Evolutionary conservation across 2,888 invertebrate species (phyloP), one percentile per base, ranked within the genome.

Genomic region (Polia nebulosa): DNA sequence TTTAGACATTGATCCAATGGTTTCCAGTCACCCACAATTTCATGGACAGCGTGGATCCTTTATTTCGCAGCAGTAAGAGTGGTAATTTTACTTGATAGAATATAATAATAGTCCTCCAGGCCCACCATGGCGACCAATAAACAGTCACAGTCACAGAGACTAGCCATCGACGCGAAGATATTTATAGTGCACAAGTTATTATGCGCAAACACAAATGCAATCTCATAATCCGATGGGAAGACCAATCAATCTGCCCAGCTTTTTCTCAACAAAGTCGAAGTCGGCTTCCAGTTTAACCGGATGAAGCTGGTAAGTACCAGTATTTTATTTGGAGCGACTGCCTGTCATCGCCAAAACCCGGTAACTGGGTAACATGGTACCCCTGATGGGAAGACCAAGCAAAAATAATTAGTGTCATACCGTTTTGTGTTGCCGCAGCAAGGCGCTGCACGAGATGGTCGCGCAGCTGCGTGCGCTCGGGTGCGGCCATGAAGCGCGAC

Each of bases 381-480:
- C n/a, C n/a, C n/a, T n/a, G 13, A 15, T 15, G 36, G 36, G 15
- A 17, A 17, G 17, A 39, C 17, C 5, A 17, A n/a, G n/a, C 8
- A 8, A n/a, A 41, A 41, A 2, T 41, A 41, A 5, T 39, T 17
- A 27, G 25, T n/a, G 15, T 29, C 53, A 63, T 75, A 93, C 94
- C 93, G 64, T 91, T 90, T 45, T 90, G 87, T 1, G 47, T 58
- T 0, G 85, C 81, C 29, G 86, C 67, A 6, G 92, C 90, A 3
- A 94, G 86, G 2, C 89, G 86, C 2, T 81, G 74, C 17, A 94
- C 89, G 51, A 95, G 89, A 25, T 91, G 89, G 13, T 89, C 87
- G 1, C 94, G 87, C 39, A 95, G 85, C 15, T 80, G 61, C 7
- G 75, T 73, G 29, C 91, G 88, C 39, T 88, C 88, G 3, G 59